Evolutionary conservation across 2,797 vertebrate genomes (phyloP), one percentile per base, ranked within the genome.

Genomic region (Poeciliopsis gracilis): DNA sequence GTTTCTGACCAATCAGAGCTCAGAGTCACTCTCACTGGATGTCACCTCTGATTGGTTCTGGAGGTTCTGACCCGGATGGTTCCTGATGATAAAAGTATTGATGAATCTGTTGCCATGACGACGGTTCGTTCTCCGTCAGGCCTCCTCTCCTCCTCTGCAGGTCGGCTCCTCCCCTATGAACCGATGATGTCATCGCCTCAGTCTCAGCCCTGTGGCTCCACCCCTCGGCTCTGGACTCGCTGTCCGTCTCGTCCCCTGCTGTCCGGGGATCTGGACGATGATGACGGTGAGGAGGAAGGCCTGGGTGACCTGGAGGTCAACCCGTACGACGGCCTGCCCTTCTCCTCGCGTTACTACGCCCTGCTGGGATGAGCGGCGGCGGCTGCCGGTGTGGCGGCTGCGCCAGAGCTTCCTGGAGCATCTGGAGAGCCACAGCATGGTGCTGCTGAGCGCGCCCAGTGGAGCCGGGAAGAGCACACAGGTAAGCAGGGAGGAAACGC

Each of bases 391-490:
- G 0, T 98, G 97, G 97, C 93, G 83, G 20, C 77, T 97, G 74
- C 96, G 95, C 63, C 95, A 95, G 89, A 91, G 83, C 80, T 94
- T 99, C 74, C 92, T 99, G 93, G 97, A 97, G 87, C 95, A 94
- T 16, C 93, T 99, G 93, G 96, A 98, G 90, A 93, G 86, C 55
- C 94, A 92, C 90, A 95, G 92, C 85, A 95, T 98, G 91, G 87
- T 99, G 57, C 87, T 99, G 76, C 90, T 99, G 77, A 97, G 97
- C 0, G 96, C 96, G 0, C 91, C 94, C 1, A 95, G 96, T 0
- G 97, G 98, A 13, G 86, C 94, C 0, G 98, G 98, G 75, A 99
- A 98, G 91, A 99, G 98, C 92, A 99, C 98, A 0, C 98, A 99
- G 97, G 94, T 95, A 88, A 82, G 38, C 72, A 23, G 18, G 28